Evolutionary conservation across 2,113 vertebrate genomes (phyloP).

Genomic region (Emydura subglobosa): DNA sequence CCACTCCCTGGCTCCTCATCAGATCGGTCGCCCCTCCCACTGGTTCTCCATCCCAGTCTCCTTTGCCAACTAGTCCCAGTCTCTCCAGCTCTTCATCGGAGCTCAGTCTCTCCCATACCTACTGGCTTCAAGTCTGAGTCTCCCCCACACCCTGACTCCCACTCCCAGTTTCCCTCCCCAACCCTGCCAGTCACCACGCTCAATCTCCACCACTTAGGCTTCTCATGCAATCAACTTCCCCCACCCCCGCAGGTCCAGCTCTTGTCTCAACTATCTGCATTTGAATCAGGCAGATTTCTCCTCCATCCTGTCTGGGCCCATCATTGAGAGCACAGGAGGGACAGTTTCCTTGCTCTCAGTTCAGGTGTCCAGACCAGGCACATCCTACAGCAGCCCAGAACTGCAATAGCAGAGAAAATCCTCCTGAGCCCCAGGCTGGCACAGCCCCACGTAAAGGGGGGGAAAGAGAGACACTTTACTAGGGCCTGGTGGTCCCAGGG

Average conservation of each 20-base stretch:
- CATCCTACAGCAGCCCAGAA: neutral
- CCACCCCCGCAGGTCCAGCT: neutral
- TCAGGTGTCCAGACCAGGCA: neutral
- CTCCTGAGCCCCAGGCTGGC: too few species aligned
- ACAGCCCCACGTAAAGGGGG: too few species aligned
- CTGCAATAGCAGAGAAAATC: neutral
- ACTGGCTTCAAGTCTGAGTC: neutral
- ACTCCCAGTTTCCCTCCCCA: neutral
- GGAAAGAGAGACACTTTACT: too few species aligned
- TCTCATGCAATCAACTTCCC: neutral
- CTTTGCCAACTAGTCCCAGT: neutral
- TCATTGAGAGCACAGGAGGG: neutral
- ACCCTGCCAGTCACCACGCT: neutral
- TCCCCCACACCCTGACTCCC: neutral
- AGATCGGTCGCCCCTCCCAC: neutral
- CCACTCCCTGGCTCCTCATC: neutral
- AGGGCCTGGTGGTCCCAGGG: too few species aligned
- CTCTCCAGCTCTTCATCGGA: rapidly evolving
- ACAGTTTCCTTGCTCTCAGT: neutral
- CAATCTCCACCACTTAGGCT: neutral
- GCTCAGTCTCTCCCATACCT: neutral
- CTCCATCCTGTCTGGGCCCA: neutral
- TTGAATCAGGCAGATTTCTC: neutral
- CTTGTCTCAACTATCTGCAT: neutral
- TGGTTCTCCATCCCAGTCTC: neutral